These are phyloP conservation scores for Mizuhopecten yessoensis DNA, from an alignment of 1,140 invertebrate species.

Conservation along the genomic window DNA sequence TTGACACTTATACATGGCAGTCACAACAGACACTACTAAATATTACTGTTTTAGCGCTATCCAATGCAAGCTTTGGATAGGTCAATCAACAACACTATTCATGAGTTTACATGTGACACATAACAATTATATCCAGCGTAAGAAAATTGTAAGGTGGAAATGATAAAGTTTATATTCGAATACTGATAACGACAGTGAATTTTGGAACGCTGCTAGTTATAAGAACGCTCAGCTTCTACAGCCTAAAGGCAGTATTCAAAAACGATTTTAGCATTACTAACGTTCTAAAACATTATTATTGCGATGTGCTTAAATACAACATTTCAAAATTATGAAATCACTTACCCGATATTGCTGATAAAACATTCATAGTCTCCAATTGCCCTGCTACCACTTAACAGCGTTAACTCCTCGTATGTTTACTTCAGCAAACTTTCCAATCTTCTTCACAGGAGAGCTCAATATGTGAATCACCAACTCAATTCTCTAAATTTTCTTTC, in stretches of 20 bases:
- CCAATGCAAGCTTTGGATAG: too few species aligned
- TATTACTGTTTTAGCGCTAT: neutral
- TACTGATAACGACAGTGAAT: too few species aligned
- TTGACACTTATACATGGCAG: neutral
- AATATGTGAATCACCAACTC: neutral
- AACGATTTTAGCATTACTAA: too few species aligned
- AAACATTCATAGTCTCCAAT: conserved; percentile 10
- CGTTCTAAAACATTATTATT: too few species aligned
- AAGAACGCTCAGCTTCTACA: too few species aligned
- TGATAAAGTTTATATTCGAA: too few species aligned
- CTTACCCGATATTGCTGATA: neutral
- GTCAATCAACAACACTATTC: too few species aligned
- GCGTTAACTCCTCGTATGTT: neutral
- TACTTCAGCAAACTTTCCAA: conserved; percentile 27
- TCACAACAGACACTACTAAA: neutral
- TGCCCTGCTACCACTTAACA: neutral
- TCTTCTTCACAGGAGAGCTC: conserved; percentile 37
- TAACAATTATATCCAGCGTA: too few species aligned
- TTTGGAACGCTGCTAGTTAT: too few species aligned
- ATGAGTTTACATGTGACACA: too few species aligned
- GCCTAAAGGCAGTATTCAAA: too few species aligned
- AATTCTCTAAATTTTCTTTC: conserved; percentile 2
- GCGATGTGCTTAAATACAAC: neutral
- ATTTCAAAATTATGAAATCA: neutral
- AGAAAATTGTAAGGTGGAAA: too few species aligned